These are phyloP conservation scores for Hyalella azteca DNA, from an alignment of 2,888 invertebrate species.

Conservation along the genomic window DNA sequence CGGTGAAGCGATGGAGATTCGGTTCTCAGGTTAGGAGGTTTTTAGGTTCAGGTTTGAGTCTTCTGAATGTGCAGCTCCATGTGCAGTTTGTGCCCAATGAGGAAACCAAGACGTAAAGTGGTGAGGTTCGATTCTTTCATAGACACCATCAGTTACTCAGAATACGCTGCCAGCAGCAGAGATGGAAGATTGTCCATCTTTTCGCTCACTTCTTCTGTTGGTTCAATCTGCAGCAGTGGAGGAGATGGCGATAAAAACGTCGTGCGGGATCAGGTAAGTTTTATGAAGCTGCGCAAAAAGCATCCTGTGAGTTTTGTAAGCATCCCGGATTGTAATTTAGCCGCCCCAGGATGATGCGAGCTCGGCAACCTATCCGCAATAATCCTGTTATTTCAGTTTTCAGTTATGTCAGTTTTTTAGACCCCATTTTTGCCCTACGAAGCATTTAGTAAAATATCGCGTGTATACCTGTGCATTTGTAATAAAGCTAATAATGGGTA, in stretches of 20 bases:
- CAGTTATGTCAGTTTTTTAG: too few relatives aligned
- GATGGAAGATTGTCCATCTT: conserved; percentile 40
- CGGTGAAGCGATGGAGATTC: not conserved
- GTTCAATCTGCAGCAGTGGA: conserved; percentile 12
- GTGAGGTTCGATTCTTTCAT: conserved; percentile 71
- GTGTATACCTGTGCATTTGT: too few relatives aligned
- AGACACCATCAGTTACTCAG: conserved; percentile 71
- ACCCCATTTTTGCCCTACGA: too few relatives aligned
- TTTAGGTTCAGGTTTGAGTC: not conserved
- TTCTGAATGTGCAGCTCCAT: conserved; percentile 64
- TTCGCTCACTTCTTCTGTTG: conserved; percentile 47
- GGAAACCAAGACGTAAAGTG: conserved; percentile 67
- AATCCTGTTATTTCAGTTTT: too few relatives aligned
- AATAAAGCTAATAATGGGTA: too few relatives aligned
- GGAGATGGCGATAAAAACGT: not conserved
- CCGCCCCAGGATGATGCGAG: too few relatives aligned
- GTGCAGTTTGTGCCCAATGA: conserved; percentile 70
- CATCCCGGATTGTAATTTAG: too few relatives aligned
- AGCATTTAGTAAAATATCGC: too few relatives aligned
- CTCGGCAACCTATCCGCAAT: too few relatives aligned
- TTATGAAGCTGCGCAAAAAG: not conserved
- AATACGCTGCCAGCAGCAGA: conserved; percentile 61
- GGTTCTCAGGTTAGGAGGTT: not conserved
- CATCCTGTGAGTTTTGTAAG: too few relatives aligned
- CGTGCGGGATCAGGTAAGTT: conserved; percentile 6